These are phyloP conservation scores for Spizaetus ornatus DNA, from an alignment of 2,113 vertebrate genomes.

Conservation along the genomic window DNA sequence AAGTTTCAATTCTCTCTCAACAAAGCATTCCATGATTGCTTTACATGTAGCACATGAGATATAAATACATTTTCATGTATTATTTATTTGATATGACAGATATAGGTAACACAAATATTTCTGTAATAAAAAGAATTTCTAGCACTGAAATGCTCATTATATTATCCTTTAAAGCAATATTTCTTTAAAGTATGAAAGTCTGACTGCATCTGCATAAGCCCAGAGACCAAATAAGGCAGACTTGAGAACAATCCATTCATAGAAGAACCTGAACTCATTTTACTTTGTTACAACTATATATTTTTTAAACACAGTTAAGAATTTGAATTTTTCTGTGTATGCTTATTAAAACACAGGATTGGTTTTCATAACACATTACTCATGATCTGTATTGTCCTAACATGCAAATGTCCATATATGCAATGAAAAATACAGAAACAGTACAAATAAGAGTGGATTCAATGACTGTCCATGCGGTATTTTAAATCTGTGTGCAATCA, in stretches of 20 bases:
- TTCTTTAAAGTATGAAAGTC: not conserved
- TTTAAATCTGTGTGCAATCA: not conserved
- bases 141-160: not conserved
- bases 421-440: not conserved
- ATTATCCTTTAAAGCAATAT: not conserved
- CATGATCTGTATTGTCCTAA: not conserved
- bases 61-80: not conserved
- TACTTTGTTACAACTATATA: not conserved
- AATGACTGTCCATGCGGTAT: not conserved
- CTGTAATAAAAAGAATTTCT: not conserved
- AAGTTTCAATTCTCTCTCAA: not conserved
- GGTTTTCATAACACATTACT: not conserved
- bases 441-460: not conserved
- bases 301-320: not conserved
- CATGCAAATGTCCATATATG: not conserved
- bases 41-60: not conserved
- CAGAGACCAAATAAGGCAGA: not conserved
- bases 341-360: not conserved
- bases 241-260: not conserved
- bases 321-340: not conserved
- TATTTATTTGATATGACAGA: not conserved
- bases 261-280: not conserved
- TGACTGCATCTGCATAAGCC: not conserved
- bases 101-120: not conserved
- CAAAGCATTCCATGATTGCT: not conserved